Evolutionary conservation across 2,113 vertebrate genomes (phyloP).

Genomic region (Psilopsiagon aurifrons): DNA sequence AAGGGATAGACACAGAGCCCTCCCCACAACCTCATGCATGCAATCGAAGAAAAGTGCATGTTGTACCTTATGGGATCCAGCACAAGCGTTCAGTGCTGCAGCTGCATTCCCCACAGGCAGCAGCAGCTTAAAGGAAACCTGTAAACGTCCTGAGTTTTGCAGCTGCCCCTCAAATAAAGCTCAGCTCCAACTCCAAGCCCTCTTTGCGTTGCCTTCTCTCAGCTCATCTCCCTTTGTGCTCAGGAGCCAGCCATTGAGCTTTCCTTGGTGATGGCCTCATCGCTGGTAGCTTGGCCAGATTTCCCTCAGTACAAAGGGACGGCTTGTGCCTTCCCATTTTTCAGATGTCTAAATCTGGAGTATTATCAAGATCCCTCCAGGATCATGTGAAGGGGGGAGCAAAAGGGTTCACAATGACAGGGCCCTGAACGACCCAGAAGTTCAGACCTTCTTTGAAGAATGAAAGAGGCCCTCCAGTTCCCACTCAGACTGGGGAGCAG

Average conservation of each 20-base stretch:
- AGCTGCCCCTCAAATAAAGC: neutral
- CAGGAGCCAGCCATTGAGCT: neutral
- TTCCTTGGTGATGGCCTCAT: neutral
- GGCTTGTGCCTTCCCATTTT: neutral
- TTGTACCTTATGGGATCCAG: neutral
- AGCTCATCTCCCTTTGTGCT: neutral
- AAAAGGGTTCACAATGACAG: neutral
- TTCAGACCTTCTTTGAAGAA: neutral
- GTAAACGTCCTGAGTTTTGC: neutral
- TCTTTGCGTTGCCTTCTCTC: neutral
- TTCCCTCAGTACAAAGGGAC: conserved; percentile 1
- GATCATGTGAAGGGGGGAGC: neutral
- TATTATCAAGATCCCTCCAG: conserved; percentile 12
- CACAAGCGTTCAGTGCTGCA: neutral
- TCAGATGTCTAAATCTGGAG: conserved; percentile 37
- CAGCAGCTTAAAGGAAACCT: fast-evolving
- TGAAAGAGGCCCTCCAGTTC: neutral
- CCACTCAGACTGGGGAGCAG: neutral
- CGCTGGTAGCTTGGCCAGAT: neutral
- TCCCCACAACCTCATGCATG: neutral
- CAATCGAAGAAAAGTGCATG: fast-evolving
- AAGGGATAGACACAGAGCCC: neutral
- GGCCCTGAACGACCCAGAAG: neutral
- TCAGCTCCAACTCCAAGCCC: neutral
- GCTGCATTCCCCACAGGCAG: neutral